phyloP scores from a whole-genome alignment of 2,797 vertebrate species.

The Urophycis tenuis region DNA sequence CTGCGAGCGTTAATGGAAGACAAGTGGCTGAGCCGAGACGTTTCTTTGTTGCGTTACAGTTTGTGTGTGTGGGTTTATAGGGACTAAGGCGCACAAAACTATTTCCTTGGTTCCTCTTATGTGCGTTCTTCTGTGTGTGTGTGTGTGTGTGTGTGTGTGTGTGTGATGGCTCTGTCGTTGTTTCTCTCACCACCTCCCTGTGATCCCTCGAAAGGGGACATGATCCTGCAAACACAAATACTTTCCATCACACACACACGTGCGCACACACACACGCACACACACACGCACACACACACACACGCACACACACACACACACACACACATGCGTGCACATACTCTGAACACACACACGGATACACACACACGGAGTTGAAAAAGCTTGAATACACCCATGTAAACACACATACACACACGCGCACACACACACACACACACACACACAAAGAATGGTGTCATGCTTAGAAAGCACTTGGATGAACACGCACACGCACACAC shows the following conservation, averaged over 20 bases:
- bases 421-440: not conserved
- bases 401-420: not conserved
- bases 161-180: slow-evolving; percentile 33
- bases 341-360: not conserved
- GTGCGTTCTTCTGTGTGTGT: slow-evolving; percentile 9
- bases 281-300: slow-evolving; percentile 1
- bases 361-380: not conserved
- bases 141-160: slow-evolving; percentile 9
- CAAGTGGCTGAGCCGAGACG: not conserved
- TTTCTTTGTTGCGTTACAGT: not conserved
- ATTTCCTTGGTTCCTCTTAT: not conserved
- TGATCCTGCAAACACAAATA: slow-evolving; percentile 29
- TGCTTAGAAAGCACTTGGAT: too few relatives aligned
- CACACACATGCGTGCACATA: not conserved
- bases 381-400: not conserved
- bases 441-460: too few relatives aligned
- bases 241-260: slow-evolving; percentile 25
- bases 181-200: slow-evolving; percentile 45
- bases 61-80: not conserved
- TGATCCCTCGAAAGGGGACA: slow-evolving; percentile 40
- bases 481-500: not conserved
- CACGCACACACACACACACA: slow-evolving; percentile 2
- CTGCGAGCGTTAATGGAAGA: not conserved
- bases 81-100: not conserved
- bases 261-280: slow-evolving; percentile 10